A percentile compares a stretch with the other conserved stretches of the same genome.
These are phyloP conservation scores for Paedocypris micromegethes DNA, from an alignment of 2,797 vertebrate genomes.

Conservation along the genomic window DNA sequence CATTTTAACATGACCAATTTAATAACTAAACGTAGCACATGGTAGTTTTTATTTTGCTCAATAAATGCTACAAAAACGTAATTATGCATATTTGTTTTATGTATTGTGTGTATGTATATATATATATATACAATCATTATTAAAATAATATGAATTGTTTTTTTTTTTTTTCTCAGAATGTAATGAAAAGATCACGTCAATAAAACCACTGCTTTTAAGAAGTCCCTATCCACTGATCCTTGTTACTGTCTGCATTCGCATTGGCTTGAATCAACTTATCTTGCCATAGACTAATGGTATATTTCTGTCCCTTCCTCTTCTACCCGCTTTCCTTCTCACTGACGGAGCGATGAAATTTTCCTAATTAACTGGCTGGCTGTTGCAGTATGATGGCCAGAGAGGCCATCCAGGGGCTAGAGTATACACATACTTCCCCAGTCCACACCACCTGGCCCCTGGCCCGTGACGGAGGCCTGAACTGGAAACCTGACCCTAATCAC, in stretches of 20 bases:
- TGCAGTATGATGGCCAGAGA: constrained; percentile 47
- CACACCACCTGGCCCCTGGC: constrained; percentile 46
- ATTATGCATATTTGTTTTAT: no score
- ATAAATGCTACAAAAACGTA: no score
- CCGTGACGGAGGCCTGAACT: constrained; percentile 29
- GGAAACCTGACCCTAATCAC: constrained; percentile 53
- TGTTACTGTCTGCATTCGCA: constrained; percentile 22
- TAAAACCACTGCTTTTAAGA: constrained; percentile 1
- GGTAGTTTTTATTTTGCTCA: no score
- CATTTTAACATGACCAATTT: no score
- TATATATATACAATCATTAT: constrained; percentile 22
- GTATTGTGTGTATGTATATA: no score
- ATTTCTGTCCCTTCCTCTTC: constrained; percentile 21
- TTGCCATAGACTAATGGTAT: constrained; percentile 28
- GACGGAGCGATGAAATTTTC: constrained; percentile 60
- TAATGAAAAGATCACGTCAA: no score
- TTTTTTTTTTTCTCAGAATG: no score
- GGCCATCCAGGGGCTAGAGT: constrained; percentile 45
- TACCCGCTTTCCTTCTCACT: constrained; percentile 18
- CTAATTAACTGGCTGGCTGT: constrained; percentile 65
- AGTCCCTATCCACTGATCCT: not conserved
- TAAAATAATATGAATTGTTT: no score
- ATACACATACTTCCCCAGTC: constrained; percentile 12
- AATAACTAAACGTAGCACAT: no score
- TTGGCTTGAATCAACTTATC: constrained; percentile 32